These are phyloP conservation scores for Thumatha senex DNA, from an alignment of 2,888 invertebrate genomes.

Conservation along the genomic window DNA sequence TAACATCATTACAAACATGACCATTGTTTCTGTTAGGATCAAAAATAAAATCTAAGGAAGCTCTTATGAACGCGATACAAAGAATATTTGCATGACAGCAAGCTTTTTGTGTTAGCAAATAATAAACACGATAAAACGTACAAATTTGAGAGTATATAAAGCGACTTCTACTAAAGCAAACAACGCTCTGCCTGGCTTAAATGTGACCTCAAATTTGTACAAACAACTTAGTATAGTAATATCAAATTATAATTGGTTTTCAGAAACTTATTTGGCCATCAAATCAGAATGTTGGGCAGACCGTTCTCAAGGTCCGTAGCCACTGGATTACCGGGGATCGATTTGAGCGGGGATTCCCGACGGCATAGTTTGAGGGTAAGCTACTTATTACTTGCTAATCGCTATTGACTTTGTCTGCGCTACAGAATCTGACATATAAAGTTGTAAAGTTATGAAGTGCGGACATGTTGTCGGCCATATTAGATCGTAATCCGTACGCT, in stretches of 20 bases:
- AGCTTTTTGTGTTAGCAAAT: slow-evolving; percentile 75
- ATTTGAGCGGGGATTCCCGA: slow-evolving; percentile 77
- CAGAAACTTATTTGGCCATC: slow-evolving; percentile 85
- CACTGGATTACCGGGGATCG: slow-evolving; percentile 81
- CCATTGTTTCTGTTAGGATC: slow-evolving; percentile 33
- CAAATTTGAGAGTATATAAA: slow-evolving; percentile 57
- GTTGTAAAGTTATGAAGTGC: neutral
- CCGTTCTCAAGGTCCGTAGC: slow-evolving; percentile 86
- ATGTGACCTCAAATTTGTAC: slow-evolving; percentile 55
- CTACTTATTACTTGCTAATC: slow-evolving; percentile 12
- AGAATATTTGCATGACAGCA: slow-evolving; percentile 70
- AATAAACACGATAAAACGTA: slow-evolving; percentile 48
- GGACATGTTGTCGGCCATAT: neutral
- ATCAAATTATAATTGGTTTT: slow-evolving; percentile 62
- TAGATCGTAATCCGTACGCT: neutral
- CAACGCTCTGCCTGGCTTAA: slow-evolving; percentile 69
- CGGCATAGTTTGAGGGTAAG: slow-evolving; percentile 84
- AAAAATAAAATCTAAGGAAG: slow-evolving; percentile 28
- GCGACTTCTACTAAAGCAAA: slow-evolving; percentile 42
- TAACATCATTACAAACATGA: slow-evolving; percentile 32
- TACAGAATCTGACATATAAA: neutral
- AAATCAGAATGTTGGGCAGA: slow-evolving; percentile 86
- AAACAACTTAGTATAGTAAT: slow-evolving; percentile 56
- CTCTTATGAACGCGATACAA: slow-evolving; percentile 39
- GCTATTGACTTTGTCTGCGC: slow-evolving; percentile 10